These are phyloP conservation scores for crab-eating macaque (Macaca fascicularis) DNA, from an alignment of 2,113 vertebrate species.

Conservation along the genomic window T2T-MFA8v1.1 NC_088378.1:8047501-8048000, in stretches of 20 bases:
- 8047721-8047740: not conserved
- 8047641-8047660: not conserved
- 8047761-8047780: not conserved
- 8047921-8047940: not conserved
- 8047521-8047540: not conserved
- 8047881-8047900: not conserved
- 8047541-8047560: not conserved
- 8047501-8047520: not conserved
- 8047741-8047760: not conserved
- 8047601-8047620: not conserved
- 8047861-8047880: not conserved
- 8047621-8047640: not conserved
- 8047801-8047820: not conserved
- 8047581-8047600: not conserved
- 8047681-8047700: not conserved
- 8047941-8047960: constrained; percentile 20
- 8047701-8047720: not conserved
- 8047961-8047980: not conserved
- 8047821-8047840: not conserved
- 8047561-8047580: not conserved
- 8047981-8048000: not conserved
- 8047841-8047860: not conserved
- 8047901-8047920: not conserved
- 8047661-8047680: not conserved
- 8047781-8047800: not conserved